Evolutionary conservation across 1,140 invertebrate genomes (phyloP).

Genomic region (Pseudobourletiella spinata): DNA sequence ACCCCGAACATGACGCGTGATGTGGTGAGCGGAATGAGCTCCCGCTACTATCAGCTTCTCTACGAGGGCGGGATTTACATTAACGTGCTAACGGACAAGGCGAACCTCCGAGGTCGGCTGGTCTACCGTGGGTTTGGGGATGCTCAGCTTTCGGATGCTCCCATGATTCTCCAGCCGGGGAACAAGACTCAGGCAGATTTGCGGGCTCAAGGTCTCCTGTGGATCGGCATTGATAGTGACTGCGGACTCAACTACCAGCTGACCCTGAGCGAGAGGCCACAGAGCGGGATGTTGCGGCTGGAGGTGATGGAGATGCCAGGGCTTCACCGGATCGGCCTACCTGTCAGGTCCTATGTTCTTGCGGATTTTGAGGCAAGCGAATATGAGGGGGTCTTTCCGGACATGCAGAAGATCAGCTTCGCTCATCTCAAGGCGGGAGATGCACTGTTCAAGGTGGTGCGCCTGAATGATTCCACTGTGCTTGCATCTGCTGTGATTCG

Average conservation of each 20-base stretch:
- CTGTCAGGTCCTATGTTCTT: constrained; percentile 23
- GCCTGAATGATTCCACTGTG: constrained; percentile 31
- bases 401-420: constrained; percentile 44
- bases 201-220: constrained; percentile 57
- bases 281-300: constrained; percentile 32
- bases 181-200: constrained; percentile 3
- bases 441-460: constrained; percentile 43
- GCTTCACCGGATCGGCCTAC: constrained; percentile 30
- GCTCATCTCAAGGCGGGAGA: constrained; percentile 51
- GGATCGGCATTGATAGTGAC: constrained; percentile 68
- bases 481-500: constrained; percentile 29
- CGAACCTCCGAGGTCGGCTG: constrained; percentile 27
- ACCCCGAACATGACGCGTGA: constrained; percentile 27
- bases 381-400: constrained; percentile 30
- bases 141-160: constrained; percentile 28
- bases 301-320: constrained; percentile 36
- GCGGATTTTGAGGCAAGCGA: constrained; percentile 35
- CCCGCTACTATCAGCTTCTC: constrained; percentile 63
- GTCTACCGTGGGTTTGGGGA: constrained; percentile 32
- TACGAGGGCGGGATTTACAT: constrained; percentile 68
- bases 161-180: constrained; percentile 25
- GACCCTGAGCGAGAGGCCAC: constrained; percentile 37
- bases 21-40: constrained; percentile 48
- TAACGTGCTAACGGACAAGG: constrained; percentile 46
- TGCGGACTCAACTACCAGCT: constrained; percentile 79